Percentiles rank a stretch among this genome's conserved stretches.
Evolutionary conservation across 2,888 invertebrate genomes (phyloP).

Genomic region (Pristionchus japonicus): DNA sequence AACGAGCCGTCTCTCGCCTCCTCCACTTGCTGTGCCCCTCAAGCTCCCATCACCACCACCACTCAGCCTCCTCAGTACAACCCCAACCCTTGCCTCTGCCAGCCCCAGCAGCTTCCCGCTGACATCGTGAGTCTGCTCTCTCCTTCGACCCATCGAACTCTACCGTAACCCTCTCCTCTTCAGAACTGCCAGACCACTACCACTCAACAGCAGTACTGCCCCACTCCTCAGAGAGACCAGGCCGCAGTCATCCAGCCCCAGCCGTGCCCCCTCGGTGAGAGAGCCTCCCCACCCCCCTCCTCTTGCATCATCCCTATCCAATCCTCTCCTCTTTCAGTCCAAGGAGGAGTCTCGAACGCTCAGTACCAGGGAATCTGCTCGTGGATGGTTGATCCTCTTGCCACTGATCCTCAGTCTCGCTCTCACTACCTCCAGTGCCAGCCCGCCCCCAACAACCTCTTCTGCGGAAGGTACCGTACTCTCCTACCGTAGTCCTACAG

Average conservation of each 20-base stretch:
- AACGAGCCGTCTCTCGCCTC: constrained; percentile 59
- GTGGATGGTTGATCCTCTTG: constrained; percentile 75
- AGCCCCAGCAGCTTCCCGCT: constrained; percentile 41
- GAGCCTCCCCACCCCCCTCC: too few species aligned
- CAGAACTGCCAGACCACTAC: constrained; percentile 70
- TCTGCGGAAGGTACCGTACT: constrained; percentile 69
- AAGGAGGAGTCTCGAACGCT: constrained; percentile 72
- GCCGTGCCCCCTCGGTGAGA: constrained; percentile 70
- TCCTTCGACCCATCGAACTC: neutral
- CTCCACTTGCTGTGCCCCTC: constrained; percentile 61
- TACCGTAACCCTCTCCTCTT: constrained; percentile 4
- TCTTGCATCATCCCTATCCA: neutral
- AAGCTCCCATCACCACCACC: constrained; percentile 38
- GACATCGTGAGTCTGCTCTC: constrained; percentile 11
- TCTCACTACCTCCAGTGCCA: constrained; percentile 72
- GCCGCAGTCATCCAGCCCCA: constrained; percentile 70
- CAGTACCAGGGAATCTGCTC: constrained; percentile 74
- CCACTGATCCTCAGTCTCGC: constrained; percentile 67
- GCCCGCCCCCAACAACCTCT: constrained; percentile 73
- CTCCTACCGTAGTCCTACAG: neutral
- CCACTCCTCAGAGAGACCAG: constrained; percentile 61
- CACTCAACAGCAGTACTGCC: constrained; percentile 73
- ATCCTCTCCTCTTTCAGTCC: constrained; percentile 54
- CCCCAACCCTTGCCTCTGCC: constrained; percentile 47
- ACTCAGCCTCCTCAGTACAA: constrained; percentile 46